Evolutionary conservation across 2,797 vertebrate genomes (phyloP), one percentile per base, ranked within the genome.

Genomic region (Micropoecilia bifurca): DNA sequence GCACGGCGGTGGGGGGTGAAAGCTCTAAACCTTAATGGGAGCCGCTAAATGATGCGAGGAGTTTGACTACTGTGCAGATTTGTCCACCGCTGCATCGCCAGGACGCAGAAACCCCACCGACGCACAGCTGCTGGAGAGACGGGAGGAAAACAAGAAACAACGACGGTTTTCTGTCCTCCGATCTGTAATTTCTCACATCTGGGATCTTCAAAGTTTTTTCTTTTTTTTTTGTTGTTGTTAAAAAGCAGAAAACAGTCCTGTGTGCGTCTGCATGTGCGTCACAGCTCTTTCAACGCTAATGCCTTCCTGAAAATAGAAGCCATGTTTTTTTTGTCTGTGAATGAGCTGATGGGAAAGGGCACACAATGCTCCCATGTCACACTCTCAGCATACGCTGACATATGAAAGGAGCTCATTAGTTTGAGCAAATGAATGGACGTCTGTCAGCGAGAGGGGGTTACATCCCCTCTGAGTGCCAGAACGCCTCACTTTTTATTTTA

Each of bases 321-420:
- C 3, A 80, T 81, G 82, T 77, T 75, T 73, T 45, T 66, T 43
- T 45, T 41, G 84, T 83, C 83, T 46, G 41, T 90, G 90, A 88
- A 76, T 82, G 85, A 87, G 84, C 82, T 63, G 88, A 91, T 81
- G 92, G 91, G 91, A 92, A 86, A 77, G 75, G 69, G 57, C 30
- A 30, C 84, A 93, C 92, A 91, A 93, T 88, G 89, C 78, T 6
- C 41, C 85, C 86, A 73, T 91, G 90, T 91, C 86, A 86, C 80
- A 73, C 73, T 84, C 79, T 78, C 77, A 76, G 89, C 84, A 33
- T 77, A 84, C 68, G 20, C 85, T 71, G 84, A 90, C 87, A 89
- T 89, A 85, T 91, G 89, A 93, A 93, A 90, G 85, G 83, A 82
- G 81, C 91, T 93, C 90, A 87, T 93, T 93, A 94, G 89, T 89